A percentile compares a stretch with the other conserved stretches of the same genome.
These are phyloP conservation scores for Arizona elegans DNA, from an alignment of 2,113 vertebrate species.

Conservation along the genomic window DNA sequence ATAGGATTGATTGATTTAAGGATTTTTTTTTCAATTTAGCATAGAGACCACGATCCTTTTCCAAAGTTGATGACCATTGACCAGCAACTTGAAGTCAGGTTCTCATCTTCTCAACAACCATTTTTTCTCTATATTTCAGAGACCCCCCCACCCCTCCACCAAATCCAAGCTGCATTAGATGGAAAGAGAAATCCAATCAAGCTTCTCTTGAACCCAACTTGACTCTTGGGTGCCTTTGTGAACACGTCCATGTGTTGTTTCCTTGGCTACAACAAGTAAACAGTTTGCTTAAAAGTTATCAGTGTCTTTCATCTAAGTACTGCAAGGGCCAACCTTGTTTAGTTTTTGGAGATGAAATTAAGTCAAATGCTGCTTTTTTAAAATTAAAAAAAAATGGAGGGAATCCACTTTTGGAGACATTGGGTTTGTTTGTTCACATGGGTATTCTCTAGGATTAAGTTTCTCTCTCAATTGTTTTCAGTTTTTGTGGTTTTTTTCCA, in stretches of 20 bases:
- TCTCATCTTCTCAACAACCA: neutral
- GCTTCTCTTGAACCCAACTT: neutral
- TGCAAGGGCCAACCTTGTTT: neutral
- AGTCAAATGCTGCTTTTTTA: neutral
- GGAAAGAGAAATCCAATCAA: neutral
- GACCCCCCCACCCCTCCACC: neutral
- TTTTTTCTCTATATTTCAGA: neutral
- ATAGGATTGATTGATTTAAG: neutral
- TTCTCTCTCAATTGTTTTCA: neutral
- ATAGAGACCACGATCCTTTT: neutral
- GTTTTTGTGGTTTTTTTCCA: neutral
- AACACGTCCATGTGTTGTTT: neutral
- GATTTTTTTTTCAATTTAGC: neutral
- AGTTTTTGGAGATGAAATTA: neutral
- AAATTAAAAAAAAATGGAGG: neutral
- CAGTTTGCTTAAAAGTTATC: neutral
- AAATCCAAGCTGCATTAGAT: neutral
- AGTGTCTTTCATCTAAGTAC: neutral
- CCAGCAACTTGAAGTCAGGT: neutral
- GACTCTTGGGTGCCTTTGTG: neutral
- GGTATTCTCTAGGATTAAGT: too few species aligned
- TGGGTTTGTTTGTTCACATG: neutral
- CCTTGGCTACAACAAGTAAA: neutral
- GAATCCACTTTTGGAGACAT: neutral
- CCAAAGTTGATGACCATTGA: neutral